Base-by-base conservation (phyloP, 1,140 invertebrate genomes). In the Scaptomyza graminum region DNA sequence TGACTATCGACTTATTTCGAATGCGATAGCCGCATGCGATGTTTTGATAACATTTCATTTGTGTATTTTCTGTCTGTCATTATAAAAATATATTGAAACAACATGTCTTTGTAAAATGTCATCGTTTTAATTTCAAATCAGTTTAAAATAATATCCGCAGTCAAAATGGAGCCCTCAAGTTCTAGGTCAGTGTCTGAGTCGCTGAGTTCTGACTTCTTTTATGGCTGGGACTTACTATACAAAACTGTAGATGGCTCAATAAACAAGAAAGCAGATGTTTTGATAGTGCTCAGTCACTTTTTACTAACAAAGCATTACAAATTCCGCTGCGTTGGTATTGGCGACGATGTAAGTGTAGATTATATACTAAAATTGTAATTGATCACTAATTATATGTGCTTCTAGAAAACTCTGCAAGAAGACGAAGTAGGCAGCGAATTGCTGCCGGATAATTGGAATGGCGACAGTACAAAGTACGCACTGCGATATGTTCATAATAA, bases 191-290 rank as follows among this genome's bases (percentile, higher is more conserved):
- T 51, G 25, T n/a, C 51, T 0, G 57, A 56, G 8, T 47, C 61
- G 4, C 16, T 57, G 2, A 59, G 16, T 11, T 71, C 62, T 79
- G 76, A 90, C 11, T 89, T 90, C 56, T 92, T 94, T 51, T 96
- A 95, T 90, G 95, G 95, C n/a, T 96, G 95, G 94, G 95, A 96
- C 85, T 90, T 96, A 56, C 91, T 96, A 31, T 94, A 94, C 72
- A 94, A 93, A 77, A 93, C 94, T 13, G 93, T 95, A 50, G 93
- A 95, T 79, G 34, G 46, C 11, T 50, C 52, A 12, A 91, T 96
- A 8, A 92, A 92, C 50, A 94, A 93, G 69, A 96, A 96, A 87
- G 92, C 95, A 66, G 96, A 97, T 92, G 90, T 96, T 43, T 84
- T 96, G 34, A 90, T 96, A 44, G 93, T 94, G 16, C 94, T 96